Evolutionary conservation across 2,797 vertebrate species (phyloP).

Genomic region (Calcarius lapponicus): DNA sequence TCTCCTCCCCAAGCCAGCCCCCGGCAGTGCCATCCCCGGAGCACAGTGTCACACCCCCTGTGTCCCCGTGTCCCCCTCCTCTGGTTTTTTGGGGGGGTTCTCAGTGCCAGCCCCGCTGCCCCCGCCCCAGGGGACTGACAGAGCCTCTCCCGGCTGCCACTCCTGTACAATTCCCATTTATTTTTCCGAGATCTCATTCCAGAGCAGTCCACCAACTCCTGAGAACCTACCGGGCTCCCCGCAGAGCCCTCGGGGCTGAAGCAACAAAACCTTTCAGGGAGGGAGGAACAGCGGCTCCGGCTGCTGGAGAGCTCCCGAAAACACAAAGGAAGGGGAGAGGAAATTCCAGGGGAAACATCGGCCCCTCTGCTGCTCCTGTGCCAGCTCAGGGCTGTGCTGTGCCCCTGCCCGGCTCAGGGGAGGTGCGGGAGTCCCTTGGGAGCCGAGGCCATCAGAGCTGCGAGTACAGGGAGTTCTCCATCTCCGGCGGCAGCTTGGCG

Average conservation of each 20-base stretch:
- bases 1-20: no score
- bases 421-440: background rate
- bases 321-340: background rate
- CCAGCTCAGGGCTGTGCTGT: background rate
- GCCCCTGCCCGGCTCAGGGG: background rate
- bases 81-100: background rate
- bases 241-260: background rate
- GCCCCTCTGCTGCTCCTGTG: background rate
- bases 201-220: constrained; percentile 42
- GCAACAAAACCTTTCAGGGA: background rate
- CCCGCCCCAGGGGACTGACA: background rate
- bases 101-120: rapidly evolving
- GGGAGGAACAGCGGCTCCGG: rapidly evolving
- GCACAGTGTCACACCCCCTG: background rate
- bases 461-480: constrained; percentile 67
- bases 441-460: constrained; percentile 42
- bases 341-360: background rate
- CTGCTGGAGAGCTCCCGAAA: background rate
- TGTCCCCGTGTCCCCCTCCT: background rate
- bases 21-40: background rate
- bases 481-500: constrained; percentile 65
- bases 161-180: constrained; percentile 56
- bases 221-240: background rate
- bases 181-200: constrained; percentile 6
- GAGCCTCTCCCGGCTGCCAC: background rate